These are phyloP conservation scores for Lottia scabra DNA, from an alignment of 2,888 invertebrate genomes.

Conservation along the genomic window DNA sequence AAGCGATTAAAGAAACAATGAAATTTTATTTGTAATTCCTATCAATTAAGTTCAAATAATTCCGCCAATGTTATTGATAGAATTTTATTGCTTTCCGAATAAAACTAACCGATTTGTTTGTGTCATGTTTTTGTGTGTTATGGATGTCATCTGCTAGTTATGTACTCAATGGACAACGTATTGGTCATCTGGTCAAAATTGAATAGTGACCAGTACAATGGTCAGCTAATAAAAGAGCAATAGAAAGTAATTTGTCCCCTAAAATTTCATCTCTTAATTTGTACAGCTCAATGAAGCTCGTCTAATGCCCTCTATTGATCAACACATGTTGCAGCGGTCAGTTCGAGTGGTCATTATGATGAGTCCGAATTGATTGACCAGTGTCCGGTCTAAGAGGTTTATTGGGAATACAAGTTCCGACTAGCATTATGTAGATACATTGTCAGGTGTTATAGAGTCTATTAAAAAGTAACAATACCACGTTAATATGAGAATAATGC, in stretches of 20 bases:
- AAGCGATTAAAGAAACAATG: no score
- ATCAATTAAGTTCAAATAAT: no score
- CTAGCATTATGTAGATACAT: not conserved
- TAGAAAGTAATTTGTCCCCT: constrained; percentile 4
- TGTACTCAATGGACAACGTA: not conserved
- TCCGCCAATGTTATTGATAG: no score
- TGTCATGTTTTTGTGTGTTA: not conserved
- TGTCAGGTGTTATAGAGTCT: not conserved
- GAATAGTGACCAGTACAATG: constrained; percentile 4
- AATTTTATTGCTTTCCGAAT: no score
- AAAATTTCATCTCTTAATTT: constrained; percentile 4
- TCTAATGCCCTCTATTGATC: not conserved
- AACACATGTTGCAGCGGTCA: constrained; percentile 4
- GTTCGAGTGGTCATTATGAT: not conserved
- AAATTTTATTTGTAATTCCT: no score
- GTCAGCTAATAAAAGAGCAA: constrained; percentile 4
- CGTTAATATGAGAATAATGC: not conserved
- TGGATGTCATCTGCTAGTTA: constrained; percentile 3
- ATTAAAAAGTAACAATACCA: not conserved
- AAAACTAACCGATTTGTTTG: no score
- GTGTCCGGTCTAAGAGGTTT: not conserved
- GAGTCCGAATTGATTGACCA: not conserved
- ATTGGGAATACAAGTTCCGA: not conserved
- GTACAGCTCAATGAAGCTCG: not conserved
- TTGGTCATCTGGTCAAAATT: constrained; percentile 1